Base-by-base conservation (phyloP, 2,113 vertebrate genomes). In the Pseudorectes ferrugineus region DNA sequence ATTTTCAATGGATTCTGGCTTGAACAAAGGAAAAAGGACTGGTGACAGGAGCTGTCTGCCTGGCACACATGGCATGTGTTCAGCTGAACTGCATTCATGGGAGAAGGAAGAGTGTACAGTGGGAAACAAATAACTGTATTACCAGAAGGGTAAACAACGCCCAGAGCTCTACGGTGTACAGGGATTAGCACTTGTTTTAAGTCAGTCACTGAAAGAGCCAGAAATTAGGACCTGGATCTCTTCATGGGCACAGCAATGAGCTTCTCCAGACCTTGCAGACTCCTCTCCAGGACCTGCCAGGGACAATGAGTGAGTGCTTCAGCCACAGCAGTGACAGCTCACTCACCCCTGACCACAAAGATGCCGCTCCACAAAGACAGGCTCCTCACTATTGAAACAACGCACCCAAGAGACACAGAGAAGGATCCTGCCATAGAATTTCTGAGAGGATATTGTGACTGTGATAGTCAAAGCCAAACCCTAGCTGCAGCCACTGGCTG, bases 291-390 rank as follows among this genome's bases (percentile, higher is more conserved):
- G 25, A 75, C 29, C 52, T 67, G 46, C 54, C 57, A 24, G 8
- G 21, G 55, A 21, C 0, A 3, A 16, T 26, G 28, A 77, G 31
- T 3, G 25, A 58, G 38, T 28, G 54, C 35, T 49, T 26, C 14
- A 31, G 71, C 24, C 28, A 3, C 1, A 31, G 54, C 78, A 82
- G 55, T 1, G 51, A 67, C 1, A 1, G 48, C 48, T 93, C 62
- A 26, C 48, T 46, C 6, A 10, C 7, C 71, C 66, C 45, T 33
- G 45, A 25, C 67, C 42, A 74, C 31, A 58, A 38, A 71, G 73
- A 75, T 2, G 0, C 71, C 0, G 1, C 59, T 33, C 25, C 3
- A 1, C 20, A 61, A 38, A 65, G 49, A 45, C 43, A 48, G 48
- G 49, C 74, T 92, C 70, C 77, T 72, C 2, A 9, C 66, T 48